Base-by-base conservation (phyloP, 2,888 invertebrate species). In the Eupithecia inturbata region DNA sequence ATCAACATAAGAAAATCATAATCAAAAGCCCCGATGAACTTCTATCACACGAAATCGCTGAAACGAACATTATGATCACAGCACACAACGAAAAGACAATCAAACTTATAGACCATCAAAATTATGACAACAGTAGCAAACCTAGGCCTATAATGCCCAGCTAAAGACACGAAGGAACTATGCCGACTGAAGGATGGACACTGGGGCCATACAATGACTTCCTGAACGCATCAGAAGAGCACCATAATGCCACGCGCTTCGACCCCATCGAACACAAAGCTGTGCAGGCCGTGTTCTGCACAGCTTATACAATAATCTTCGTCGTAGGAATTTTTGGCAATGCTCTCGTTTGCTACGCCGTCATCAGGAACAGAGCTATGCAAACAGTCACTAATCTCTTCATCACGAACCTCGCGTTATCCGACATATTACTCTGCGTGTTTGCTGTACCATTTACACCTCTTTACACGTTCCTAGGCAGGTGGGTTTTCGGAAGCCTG, bases 311-410 rank as follows among this genome's bases (percentile, higher is more conserved):
- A 3, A 93, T 96, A 36, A 97, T 98, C 80, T 98, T 98, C 87
- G 92, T 97, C 9, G 94, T 97, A 31, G 98, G 98, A 3, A 93
- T 97, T 45, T 96, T 96, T 83, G 98, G 98, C 1, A 98, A 98
- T 86, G 96, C 96, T n/a, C 92, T 98, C 71, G 98, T 98, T 69
- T 97, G 97, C 83, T 98, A 97, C 88, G 98, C 98, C 12, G 98
- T 98, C 16, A 96, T 96, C 75, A 95, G 97, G 67, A 98, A 98
- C 89, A 96, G 96, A 83, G 96, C 97, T 77, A 98, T 98, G 98
- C 98, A 98, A 92, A 98, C 98, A 0, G 98, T 98, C 79, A 98
- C 98, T 78, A 98, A 98, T 92, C 95, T 98, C 76, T 98, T 98
- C 94, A 98, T 98, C 91, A 97, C 97, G 82, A 98, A 98, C 91